A percentile compares a stretch with the other conserved stretches of the same genome.
Conservation (phyloP, 2,888 invertebrate species). For the Iphiclides podalirius region DNA sequence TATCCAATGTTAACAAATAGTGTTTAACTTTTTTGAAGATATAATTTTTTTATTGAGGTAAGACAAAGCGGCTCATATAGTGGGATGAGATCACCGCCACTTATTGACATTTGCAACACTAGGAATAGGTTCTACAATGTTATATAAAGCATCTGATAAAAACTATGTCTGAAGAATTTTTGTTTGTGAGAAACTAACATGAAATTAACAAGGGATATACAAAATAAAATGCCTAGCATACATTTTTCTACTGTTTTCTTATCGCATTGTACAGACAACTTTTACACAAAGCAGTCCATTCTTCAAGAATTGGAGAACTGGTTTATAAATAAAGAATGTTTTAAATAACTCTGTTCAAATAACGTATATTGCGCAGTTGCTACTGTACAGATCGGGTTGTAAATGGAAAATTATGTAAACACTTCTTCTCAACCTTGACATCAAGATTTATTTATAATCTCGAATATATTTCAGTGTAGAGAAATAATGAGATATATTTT, state of each 20-base stretch:
- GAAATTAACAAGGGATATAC: slow-evolving; percentile 4
- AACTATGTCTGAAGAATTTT: no score
- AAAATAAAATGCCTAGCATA: slow-evolving; percentile 17
- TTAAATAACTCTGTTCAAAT: slow-evolving; percentile 17
- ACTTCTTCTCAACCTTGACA: slow-evolving; percentile 12
- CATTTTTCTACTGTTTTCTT: slow-evolving; percentile 14
- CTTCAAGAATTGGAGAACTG: slow-evolving; percentile 19
- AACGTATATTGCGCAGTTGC: slow-evolving; percentile 14
- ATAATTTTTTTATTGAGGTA: no score
- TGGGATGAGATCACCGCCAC: no score
- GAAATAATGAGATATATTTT: no score
- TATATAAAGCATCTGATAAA: no score
- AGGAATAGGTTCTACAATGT: no score
- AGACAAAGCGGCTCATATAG: no score
- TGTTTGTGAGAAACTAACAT: no score
- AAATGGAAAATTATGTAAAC: slow-evolving; percentile 21
- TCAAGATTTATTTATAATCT: slow-evolving; percentile 12
- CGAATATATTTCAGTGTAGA: neutral
- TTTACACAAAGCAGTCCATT: slow-evolving; percentile 23
- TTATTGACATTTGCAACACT: no score
- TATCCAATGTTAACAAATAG: no score
- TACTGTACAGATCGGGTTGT: slow-evolving; percentile 5
- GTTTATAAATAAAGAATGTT: slow-evolving; percentile 21
- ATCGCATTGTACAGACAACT: slow-evolving; percentile 15
- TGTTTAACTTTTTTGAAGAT: no score